A percentile compares a stretch with the other conserved stretches of the same genome.
Conservation (phyloP, 2,888 invertebrate genomes). For the Stratiomys singularior region DNA sequence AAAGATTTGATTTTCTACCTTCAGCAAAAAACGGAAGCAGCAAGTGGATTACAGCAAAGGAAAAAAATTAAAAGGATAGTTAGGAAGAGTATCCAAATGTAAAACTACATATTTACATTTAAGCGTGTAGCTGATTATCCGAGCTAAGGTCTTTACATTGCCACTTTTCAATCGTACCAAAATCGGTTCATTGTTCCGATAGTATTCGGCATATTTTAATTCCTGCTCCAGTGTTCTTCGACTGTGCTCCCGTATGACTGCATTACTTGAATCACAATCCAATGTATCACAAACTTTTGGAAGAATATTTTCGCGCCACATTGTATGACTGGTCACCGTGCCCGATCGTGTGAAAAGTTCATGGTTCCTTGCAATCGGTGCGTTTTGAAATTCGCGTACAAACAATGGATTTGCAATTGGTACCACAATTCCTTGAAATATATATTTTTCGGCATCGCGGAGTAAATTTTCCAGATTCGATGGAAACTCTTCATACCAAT, state of each 20-base stretch:
- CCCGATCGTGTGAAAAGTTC: constrained; percentile 6
- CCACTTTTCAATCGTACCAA: neutral
- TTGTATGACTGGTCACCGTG: neutral
- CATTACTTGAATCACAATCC: constrained; percentile 8
- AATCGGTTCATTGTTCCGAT: neutral
- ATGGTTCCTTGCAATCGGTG: neutral
- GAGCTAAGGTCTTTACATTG: neutral
- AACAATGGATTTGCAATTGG: constrained; percentile 20
- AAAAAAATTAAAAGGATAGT: too few relatives aligned
- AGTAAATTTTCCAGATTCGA: neutral
- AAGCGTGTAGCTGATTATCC: neutral
- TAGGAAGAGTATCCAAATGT: too few relatives aligned
- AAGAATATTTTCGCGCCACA: neutral
- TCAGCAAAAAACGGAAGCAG: too few relatives aligned
- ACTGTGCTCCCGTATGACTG: neutral
- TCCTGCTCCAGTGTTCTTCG: neutral
- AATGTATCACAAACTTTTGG: neutral
- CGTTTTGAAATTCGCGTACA: neutral
- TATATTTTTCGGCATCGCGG: neutral
- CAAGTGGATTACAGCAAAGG: too few relatives aligned
- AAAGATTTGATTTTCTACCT: too few relatives aligned
- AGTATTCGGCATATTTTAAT: neutral
- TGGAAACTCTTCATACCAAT: constrained; percentile 8
- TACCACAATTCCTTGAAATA: neutral
- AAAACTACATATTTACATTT: too few relatives aligned